Evolutionary conservation across 1,140 invertebrate species (phyloP), one percentile per base, ranked within the genome.

Genomic region (Bombus sylvicola): DNA sequence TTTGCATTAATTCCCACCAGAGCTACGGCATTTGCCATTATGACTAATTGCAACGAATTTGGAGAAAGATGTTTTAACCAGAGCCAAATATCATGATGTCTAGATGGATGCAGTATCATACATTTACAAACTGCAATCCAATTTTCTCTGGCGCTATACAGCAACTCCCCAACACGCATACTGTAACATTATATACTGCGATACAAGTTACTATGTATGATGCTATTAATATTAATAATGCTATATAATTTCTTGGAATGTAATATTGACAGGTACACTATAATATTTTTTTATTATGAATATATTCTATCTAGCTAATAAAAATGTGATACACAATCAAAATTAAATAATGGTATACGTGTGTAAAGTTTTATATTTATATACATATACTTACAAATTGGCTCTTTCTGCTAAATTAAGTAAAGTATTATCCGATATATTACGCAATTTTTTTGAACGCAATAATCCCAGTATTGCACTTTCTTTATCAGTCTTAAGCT

Each of bases 401-500:
- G 97, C 97, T 87, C 96, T 94, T 88, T 96, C 95, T 15, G 97
- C 96, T 75, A 97, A 95, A 87, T 95, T 94, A 10, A 97, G 91
- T 25, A 97, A 94, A 87, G 95, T 92, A 25, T 91, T 93, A 76
- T 95, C 94, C 0, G 94, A 94, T 95, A 97, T 97, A 92, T 97
- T 96, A 39, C 94, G 92, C 9, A 98, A 91, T 87, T 97, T 97
- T 71, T 97, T 97, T 31, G 96, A 96, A 59, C 96, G 94, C 8
- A 98, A 92, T n/a, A 98, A 94, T 93, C 98, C 97, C 77, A 98
- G 93, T 92, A 98, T 95, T 10, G 98, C 97, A 90, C 97, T 97
- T 93, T 99, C 98, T 74, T 97, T 95, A 91, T 98, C 98, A 87
- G 97, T 96, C 81, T 96, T 95, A 72, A 96, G 95, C 66, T 96